phyloP scores from a whole-genome alignment of 2,888 invertebrate genomes.

The Cyclophora albipunctata region DNA sequence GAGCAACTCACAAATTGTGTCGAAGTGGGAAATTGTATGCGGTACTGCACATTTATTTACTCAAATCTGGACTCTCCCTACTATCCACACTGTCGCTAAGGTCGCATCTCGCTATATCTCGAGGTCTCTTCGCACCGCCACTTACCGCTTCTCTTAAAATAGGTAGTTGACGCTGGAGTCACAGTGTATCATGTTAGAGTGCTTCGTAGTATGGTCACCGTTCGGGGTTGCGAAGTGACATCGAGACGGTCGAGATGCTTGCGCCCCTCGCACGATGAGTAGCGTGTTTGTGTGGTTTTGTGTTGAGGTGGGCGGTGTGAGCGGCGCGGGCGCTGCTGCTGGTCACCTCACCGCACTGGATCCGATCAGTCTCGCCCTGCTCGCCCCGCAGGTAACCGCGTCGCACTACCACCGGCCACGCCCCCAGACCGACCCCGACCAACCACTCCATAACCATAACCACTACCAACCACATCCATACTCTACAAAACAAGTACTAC shows the following conservation, averaged over 20 bases:
- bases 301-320: conserved; percentile 77
- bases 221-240: conserved; percentile 35
- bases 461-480: conserved; percentile 19
- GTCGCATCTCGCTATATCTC: conserved; percentile 51
- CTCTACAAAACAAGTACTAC: conserved; percentile 16
- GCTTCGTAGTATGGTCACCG: conserved; percentile 22
- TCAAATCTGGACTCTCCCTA: conserved; percentile 42
- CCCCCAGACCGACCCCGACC: conserved; percentile 19
- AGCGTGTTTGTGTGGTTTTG: conserved; percentile 75
- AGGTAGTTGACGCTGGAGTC: too few relatives aligned
- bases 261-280: conserved; percentile 66
- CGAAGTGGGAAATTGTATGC: conserved; percentile 53
- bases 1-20: conserved; percentile 55
- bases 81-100: conserved; percentile 62
- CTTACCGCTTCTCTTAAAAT: conserved; percentile 6
- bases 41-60: conserved; percentile 63
- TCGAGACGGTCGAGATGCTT: conserved; percentile 32
- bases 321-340: conserved; percentile 72
- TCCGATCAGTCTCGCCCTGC: conserved; percentile 73
- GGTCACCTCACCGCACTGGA: conserved; percentile 75
- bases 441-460: neutral
- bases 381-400: conserved; percentile 70
- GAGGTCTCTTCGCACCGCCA: conserved; percentile 54
- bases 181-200: conserved; percentile 24
- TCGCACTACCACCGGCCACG: conserved; percentile 39